Conservation (phyloP, 2,797 vertebrate species). For the Urosaurus nigricauda region DNA sequence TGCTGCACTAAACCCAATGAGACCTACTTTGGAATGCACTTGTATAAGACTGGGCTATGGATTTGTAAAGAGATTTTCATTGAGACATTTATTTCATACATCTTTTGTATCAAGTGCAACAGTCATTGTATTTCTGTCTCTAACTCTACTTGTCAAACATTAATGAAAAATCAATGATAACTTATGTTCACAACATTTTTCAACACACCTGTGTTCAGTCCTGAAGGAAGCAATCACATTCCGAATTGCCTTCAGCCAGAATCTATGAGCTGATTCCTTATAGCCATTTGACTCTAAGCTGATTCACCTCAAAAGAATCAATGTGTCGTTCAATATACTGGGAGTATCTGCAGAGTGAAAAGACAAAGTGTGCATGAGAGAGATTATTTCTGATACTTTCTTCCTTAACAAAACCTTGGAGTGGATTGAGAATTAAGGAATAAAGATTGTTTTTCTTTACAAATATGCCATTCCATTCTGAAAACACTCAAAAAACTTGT, state of each 20-base stretch:
- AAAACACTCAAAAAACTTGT: constrained; percentile 27
- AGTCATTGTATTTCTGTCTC: constrained; percentile 55
- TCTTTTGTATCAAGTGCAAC: constrained; percentile 50
- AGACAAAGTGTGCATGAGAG: constrained; percentile 56
- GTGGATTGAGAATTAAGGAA: constrained; percentile 18
- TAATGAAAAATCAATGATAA: constrained; percentile 67
- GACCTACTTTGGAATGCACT: background rate
- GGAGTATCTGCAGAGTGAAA: constrained; percentile 74
- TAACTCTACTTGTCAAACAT: constrained; percentile 61
- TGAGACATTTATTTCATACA: constrained; percentile 57
- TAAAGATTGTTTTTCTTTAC: constrained; percentile 58
- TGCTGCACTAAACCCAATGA: background rate
- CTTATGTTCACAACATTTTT: constrained; percentile 52
- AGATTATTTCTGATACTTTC: constrained; percentile 47
- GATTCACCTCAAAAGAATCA: constrained; percentile 19
- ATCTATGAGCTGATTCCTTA: constrained; percentile 1
- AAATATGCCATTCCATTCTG: constrained; percentile 58
- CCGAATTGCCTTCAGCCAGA: constrained; percentile 19
- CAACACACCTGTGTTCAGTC: constrained; percentile 75
- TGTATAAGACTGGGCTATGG: background rate
- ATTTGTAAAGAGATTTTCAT: constrained; percentile 13
- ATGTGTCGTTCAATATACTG: constrained; percentile 51
- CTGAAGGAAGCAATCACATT: constrained; percentile 39
- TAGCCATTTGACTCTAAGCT: constrained; percentile 22
- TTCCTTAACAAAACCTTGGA: constrained; percentile 52